These are phyloP conservation scores for Rhopilema esculentum DNA, from an alignment of 30 jellyfish, hydroid and myxozoan genomes.

Conservation along the genomic window DNA sequence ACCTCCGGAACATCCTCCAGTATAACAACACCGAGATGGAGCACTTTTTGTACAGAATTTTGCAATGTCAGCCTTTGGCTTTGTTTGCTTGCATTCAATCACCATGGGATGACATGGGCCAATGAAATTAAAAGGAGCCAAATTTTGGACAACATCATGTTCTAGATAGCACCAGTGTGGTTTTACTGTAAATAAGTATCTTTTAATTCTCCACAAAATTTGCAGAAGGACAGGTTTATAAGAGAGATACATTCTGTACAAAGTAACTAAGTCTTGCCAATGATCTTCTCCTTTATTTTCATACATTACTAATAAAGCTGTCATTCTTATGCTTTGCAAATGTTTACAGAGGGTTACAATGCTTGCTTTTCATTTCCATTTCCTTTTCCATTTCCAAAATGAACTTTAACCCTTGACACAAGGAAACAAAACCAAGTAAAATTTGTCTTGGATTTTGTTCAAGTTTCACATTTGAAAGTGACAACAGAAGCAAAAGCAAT, in stretches of 20 bases:
- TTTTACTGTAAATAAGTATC: neutral
- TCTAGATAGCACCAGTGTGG: constrained; percentile 9
- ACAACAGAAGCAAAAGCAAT: too few species aligned
- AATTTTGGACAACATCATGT: neutral
- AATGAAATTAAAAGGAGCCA: neutral
- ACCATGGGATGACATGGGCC: neutral
- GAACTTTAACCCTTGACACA: neutral
- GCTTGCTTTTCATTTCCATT: too few species aligned
- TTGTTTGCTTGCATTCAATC: neutral
- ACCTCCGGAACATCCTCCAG: constrained; percentile 60
- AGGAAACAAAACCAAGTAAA: too few species aligned
- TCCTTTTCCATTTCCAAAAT: too few species aligned
- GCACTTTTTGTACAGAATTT: neutral
- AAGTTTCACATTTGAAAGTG: too few species aligned
- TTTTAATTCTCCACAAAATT: neutral
- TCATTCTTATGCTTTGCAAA: neutral
- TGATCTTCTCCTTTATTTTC: neutral
- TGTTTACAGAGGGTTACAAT: neutral
- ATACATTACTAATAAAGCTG: neutral
- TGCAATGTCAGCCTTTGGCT: neutral
- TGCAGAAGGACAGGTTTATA: neutral
- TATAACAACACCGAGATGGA: constrained; percentile 12
- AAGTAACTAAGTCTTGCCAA: neutral
- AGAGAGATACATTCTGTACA: neutral
- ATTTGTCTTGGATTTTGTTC: too few species aligned